These are phyloP conservation scores for Limnephilus auricula DNA, from an alignment of 2,888 invertebrate species.

Conservation along the genomic window DNA sequence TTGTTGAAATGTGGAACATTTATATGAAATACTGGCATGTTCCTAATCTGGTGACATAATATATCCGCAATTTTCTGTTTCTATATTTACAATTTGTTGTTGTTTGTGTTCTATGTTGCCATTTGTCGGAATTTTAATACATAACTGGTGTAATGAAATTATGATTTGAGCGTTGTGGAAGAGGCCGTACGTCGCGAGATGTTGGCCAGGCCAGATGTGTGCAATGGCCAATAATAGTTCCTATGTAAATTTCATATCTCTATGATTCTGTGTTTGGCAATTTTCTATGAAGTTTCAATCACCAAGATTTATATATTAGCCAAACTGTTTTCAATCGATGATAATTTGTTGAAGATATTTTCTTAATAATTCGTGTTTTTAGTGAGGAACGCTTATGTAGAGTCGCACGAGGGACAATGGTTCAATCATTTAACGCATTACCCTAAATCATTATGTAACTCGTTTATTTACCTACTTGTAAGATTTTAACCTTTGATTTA, in stretches of 20 bases:
- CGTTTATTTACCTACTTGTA: constrained; percentile 2
- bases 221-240: constrained; percentile 75
- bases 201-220: constrained; percentile 59
- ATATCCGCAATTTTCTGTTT: constrained; percentile 30
- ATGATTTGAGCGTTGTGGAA: constrained; percentile 60
- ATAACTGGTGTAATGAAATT: constrained; percentile 38
- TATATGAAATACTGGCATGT: constrained; percentile 11
- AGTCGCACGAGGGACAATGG: constrained; percentile 44
- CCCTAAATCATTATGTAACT: background rate
- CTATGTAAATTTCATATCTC: constrained; percentile 78
- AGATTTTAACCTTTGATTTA: background rate
- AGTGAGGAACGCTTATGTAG: constrained; percentile 66
- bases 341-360: constrained; percentile 68
- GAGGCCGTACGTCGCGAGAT: constrained; percentile 61
- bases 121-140: constrained; percentile 62
- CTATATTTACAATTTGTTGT: constrained; percentile 47
- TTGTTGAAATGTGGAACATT: background rate
- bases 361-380: constrained; percentile 67
- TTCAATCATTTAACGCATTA: constrained; percentile 17
- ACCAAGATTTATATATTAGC: constrained; percentile 70
- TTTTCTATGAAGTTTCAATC: constrained; percentile 67
- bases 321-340: constrained; percentile 71
- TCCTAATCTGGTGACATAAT: constrained; percentile 28
- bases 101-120: constrained; percentile 64
- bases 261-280: constrained; percentile 66